Evolutionary conservation across 2,113 vertebrate genomes (phyloP), one percentile per base, ranked within the genome.

Genomic region (Haemorhous mexicanus): DNA sequence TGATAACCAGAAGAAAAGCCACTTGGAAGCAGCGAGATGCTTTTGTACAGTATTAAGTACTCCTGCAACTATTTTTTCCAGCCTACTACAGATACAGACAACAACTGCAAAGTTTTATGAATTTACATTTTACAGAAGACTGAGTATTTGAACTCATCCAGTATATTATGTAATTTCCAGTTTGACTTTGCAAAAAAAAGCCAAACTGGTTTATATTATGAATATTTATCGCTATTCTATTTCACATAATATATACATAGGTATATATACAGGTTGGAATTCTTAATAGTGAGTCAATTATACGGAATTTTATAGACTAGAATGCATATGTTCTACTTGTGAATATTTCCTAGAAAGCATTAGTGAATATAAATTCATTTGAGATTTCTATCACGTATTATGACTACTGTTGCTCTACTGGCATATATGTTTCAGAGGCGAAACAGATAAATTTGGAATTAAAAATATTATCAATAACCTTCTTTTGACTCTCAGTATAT

Each of bases 191-290:
- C 6, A 76, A 89, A 89, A 62, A 59, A 84, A 89, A 84, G 33
- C 41, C 32, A 59, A 82, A 56, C 32, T 73, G 41, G 28, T 78
- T 94, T 89, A 75, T 30, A 87, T 4, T 35, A 75, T 21, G 69
- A 93, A 95, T 93, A 93, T 87, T 91, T 87, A 87, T 73, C 9
- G 8, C 27, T 94, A 53, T 64, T 95, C 32, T 79, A 56, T 32
- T 93, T 95, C 28, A 53, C 69, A 79, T 49, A 69, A 64, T 61
- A 68, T 32, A 94, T 90, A 79, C 55, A 63, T 66, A 58, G 30
- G 21, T 53, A 74, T 72, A 79, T 81, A 91, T 22, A 69, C 61
- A 87, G 26, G 47, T 64, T 66, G 43, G 63, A 79, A 76, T 93
- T 82, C 63, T 46, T 83, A 72, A 26, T 66, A 87, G 24, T 5